Conservation (phyloP, 2,888 invertebrate species). For the Amphiduros pacificus region DNA sequence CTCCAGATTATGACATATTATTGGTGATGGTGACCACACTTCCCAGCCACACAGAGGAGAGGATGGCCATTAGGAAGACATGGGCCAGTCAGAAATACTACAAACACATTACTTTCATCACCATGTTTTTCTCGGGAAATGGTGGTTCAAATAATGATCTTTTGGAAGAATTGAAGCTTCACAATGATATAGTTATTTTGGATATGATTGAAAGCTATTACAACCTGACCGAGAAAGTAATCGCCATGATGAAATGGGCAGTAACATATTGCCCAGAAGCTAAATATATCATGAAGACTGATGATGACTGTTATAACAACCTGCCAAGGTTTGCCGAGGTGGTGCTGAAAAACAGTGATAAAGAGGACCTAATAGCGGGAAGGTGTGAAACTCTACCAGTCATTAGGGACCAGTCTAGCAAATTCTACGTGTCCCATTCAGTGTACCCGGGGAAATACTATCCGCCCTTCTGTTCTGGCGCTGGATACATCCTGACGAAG, state of each 20-base stretch:
- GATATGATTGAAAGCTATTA: constrained; percentile 13
- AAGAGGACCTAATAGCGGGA: too few relatives aligned
- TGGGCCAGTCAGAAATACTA: constrained; percentile 2
- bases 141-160: background rate
- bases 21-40: background rate
- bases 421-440: too few relatives aligned
- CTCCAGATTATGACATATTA: too few relatives aligned
- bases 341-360: too few relatives aligned
- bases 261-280: constrained; percentile 8
- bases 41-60: background rate
- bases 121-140: constrained; percentile 6
- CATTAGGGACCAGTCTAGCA: too few relatives aligned
- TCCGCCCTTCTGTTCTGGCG: too few relatives aligned
- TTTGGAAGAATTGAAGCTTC: constrained; percentile 6
- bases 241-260: constrained; percentile 9
- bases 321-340: too few relatives aligned
- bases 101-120: background rate
- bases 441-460: too few relatives aligned
- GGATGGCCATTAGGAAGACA: background rate
- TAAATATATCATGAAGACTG: constrained; percentile 44
- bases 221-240: constrained; percentile 20
- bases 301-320: constrained; percentile 44
- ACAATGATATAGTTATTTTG: constrained; percentile 17
- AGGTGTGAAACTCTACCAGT: too few relatives aligned
- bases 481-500: too few relatives aligned